These are phyloP conservation scores for Rostratula benghalensis DNA, from an alignment of 2,113 vertebrate genomes.

Conservation along the genomic window DNA sequence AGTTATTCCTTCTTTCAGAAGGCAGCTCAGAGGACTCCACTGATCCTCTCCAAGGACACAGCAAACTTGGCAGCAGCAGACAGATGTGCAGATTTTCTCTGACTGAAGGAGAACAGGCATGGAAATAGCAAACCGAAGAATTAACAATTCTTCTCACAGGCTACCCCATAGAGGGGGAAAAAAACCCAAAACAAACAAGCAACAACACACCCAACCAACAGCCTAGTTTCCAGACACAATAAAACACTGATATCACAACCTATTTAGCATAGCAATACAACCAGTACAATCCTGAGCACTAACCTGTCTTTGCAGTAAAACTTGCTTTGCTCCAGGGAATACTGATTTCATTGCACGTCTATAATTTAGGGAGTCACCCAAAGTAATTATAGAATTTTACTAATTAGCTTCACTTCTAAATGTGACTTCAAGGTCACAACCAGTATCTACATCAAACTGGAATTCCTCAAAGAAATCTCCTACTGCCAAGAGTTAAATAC, in stretches of 20 bases:
- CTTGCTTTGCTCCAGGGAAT: neutral
- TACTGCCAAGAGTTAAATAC: conserved; percentile 1
- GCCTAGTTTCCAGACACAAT: neutral
- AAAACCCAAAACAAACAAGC: neutral
- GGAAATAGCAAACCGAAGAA: neutral
- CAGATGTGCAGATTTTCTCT: neutral
- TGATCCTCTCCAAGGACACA: neutral
- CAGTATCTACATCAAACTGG: neutral
- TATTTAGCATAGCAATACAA: neutral
- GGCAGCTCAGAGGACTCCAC: neutral
- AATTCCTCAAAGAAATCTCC: neutral
- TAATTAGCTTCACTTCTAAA: neutral
- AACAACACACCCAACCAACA: neutral
- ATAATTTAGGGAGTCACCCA: neutral
- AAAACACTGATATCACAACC: neutral
- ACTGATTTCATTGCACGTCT: neutral
- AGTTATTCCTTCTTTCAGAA: neutral
- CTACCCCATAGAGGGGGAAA: neutral
- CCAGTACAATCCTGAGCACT: neutral
- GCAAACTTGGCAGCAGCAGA: neutral
- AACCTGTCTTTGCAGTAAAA: neutral
- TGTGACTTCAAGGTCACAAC: conserved; percentile 37
- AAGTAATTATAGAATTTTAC: neutral
- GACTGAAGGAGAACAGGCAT: neutral
- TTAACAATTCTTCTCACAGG: neutral